Conservation (phyloP, 2,797 vertebrate species). For the Sebastes paucispinis region DNA sequence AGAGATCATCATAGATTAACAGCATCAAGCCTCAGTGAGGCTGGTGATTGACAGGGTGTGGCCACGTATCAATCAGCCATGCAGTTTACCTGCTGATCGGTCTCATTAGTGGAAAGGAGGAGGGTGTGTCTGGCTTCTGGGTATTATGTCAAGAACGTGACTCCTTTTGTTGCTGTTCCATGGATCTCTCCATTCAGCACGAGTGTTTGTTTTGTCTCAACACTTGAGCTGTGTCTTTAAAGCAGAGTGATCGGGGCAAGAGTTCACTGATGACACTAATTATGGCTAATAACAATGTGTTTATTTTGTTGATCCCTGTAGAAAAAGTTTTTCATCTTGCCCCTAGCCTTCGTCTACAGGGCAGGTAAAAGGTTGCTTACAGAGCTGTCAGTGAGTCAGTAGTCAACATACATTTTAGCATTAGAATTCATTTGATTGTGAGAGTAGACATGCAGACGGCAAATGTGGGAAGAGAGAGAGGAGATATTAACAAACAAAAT, state of each 20-base stretch:
- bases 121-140: conserved; percentile 16
- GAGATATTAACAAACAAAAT: neutral
- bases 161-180: conserved; percentile 39
- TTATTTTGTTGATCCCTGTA: conserved; percentile 3
- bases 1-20: conserved; percentile 37
- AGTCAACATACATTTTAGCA: neutral
- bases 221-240: neutral
- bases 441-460: neutral
- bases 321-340: neutral
- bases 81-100: conserved; percentile 31
- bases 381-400: neutral
- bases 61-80: neutral
- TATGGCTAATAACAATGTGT: neutral
- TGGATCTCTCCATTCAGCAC: conserved; percentile 46
- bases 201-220: conserved; percentile 54
- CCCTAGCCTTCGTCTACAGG: neutral
- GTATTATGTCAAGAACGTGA: conserved; percentile 33
- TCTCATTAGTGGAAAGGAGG: conserved; percentile 17
- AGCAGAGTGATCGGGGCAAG: neutral
- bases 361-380: conserved; percentile 4
- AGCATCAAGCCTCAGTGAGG: neutral
- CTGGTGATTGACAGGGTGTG: conserved; percentile 35
- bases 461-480: neutral
- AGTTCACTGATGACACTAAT: conserved; percentile 4
- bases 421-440: neutral